Conservation (phyloP, 2,888 invertebrate species). For the Nipponacmea schrenckii region DNA sequence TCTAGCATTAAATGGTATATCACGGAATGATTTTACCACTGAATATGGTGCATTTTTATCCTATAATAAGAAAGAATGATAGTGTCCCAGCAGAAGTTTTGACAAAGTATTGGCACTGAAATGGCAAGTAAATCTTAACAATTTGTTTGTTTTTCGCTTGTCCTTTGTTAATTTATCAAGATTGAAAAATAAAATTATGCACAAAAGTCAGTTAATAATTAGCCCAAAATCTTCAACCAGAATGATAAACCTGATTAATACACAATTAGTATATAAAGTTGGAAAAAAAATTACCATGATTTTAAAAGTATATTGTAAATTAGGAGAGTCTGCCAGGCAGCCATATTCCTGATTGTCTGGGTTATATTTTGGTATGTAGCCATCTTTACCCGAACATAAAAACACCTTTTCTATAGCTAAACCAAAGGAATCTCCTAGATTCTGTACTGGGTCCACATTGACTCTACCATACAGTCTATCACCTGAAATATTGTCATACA, state of each 20-base stretch:
- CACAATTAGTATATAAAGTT: no score
- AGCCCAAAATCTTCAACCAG: no score
- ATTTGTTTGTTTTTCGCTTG: background rate
- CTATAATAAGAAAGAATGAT: conserved; percentile 37
- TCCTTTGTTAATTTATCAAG: no score
- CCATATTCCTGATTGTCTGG: conserved; percentile 64
- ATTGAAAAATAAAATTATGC: no score
- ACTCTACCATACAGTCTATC: conserved; percentile 66
- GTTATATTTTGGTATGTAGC: conserved; percentile 67
- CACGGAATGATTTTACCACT: conserved; percentile 51
- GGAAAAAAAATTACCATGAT: conserved; percentile 58
- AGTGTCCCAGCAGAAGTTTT: background rate
- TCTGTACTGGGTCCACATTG: conserved; percentile 63
- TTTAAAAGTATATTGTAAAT: conserved; percentile 61
- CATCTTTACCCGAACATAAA: conserved; percentile 66
- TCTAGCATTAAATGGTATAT: conserved; percentile 61
- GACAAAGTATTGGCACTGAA: background rate
- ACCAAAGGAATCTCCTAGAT: conserved; percentile 59
- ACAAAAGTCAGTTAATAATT: no score
- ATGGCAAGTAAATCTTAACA: background rate
- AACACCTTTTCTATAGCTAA: conserved; percentile 66
- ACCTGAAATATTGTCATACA: conserved; percentile 40
- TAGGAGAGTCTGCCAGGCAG: conserved; percentile 60
- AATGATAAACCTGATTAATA: no score
- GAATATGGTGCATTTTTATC: conserved; percentile 63